Conservation (phyloP, 2,113 vertebrate genomes). For the Mastomys natalensis region DNA sequence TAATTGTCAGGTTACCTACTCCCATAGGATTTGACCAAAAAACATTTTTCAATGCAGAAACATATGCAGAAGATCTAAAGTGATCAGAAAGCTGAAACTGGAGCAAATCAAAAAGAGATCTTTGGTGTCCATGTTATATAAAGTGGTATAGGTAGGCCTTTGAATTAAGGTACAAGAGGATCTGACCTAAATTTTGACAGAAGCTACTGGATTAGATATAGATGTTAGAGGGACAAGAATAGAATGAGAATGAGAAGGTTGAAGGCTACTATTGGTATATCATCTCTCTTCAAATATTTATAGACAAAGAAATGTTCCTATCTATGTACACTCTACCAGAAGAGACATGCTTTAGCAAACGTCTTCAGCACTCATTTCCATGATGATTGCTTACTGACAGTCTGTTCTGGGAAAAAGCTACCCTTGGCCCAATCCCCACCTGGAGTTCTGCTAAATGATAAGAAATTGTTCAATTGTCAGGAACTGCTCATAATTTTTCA, state of each 20-base stretch:
- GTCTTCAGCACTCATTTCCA: background rate
- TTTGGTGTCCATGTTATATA: background rate
- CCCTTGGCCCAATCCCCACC: background rate
- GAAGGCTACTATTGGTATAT: background rate
- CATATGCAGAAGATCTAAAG: background rate
- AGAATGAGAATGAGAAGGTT: background rate
- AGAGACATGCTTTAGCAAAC: background rate
- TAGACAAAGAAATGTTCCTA: background rate
- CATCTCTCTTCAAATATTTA: background rate
- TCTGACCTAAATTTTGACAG: background rate
- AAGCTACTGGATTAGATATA: background rate
- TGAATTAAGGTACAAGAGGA: background rate
- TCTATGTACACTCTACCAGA: background rate
- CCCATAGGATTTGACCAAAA: background rate
- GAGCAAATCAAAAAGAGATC: background rate
- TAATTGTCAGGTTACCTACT: background rate
- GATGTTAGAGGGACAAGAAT: background rate
- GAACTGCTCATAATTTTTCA: background rate
- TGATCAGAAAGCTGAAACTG: background rate
- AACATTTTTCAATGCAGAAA: background rate
- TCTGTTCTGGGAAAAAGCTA: background rate
- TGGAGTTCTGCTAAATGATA: fast-evolving
- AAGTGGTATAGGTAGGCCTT: background rate
- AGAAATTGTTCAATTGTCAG: background rate
- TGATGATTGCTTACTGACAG: background rate